Evolutionary conservation across 2,888 invertebrate species (phyloP).

Genomic region (Campopleginae sp.): DNA sequence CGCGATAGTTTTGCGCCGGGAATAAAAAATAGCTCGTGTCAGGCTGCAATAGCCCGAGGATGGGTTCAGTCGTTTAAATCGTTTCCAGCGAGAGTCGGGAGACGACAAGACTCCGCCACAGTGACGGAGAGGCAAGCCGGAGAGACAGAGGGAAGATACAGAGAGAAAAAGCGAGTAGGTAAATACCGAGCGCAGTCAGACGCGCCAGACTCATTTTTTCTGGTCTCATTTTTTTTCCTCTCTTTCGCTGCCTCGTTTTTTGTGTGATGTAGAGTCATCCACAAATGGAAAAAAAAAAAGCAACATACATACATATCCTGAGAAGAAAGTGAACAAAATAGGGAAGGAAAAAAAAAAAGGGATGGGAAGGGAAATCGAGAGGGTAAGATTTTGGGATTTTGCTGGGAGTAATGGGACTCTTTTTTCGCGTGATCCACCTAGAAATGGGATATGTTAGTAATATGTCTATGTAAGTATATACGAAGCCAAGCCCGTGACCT

Average conservation of each 20-base stretch:
- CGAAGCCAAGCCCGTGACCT: conserved; percentile 5
- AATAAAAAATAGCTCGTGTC: conserved; percentile 33
- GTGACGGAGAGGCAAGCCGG: conserved; percentile 34
- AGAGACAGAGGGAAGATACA: neutral
- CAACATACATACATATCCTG: conserved; percentile 1
- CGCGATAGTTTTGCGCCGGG: conserved; percentile 8
- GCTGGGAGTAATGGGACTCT: conserved; percentile 75
- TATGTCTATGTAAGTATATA: neutral
- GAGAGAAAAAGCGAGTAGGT: conserved; percentile 59
- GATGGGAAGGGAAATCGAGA: conserved; percentile 67
- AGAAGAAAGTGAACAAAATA: conserved; percentile 5
- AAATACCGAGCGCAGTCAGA: conserved; percentile 65
- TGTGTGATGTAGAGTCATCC: conserved; percentile 25
- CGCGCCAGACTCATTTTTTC: conserved; percentile 62
- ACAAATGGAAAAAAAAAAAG: conserved; percentile 30
- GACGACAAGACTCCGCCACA: conserved; percentile 37
- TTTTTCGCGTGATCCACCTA: conserved; percentile 58
- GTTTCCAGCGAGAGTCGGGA: conserved; percentile 37
- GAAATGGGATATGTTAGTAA: conserved; percentile 32
- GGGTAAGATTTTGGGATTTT: conserved; percentile 76
- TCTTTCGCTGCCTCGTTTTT: conserved; percentile 17
- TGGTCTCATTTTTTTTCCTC: conserved; percentile 34
- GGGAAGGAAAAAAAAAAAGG: conserved; percentile 24
- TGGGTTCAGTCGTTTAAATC: conserved; percentile 57
- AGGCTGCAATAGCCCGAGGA: conserved; percentile 30